A percentile compares a stretch with the other conserved stretches of the same genome.
Conservation (phyloP, 2,888 invertebrate genomes). For the Rotaria socialis region DNA sequence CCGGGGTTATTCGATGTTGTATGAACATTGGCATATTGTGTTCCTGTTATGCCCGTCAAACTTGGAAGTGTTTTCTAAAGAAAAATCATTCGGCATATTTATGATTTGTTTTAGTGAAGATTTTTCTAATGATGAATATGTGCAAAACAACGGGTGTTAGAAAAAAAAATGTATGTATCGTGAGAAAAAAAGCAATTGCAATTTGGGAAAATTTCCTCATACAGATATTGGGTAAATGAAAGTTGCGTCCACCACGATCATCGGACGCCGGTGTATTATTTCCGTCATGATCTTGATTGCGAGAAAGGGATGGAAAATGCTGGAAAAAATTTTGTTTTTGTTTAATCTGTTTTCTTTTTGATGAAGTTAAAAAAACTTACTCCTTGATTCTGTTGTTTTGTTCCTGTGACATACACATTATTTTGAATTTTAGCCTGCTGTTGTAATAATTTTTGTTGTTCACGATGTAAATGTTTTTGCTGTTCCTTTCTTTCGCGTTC, state of each 20-base stretch:
- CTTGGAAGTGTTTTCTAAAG: slow-evolving; percentile 21
- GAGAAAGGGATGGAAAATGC: slow-evolving; percentile 20
- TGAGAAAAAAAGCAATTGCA: neutral
- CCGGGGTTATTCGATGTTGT: neutral
- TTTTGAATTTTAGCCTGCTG: neutral
- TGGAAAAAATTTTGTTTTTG: neutral
- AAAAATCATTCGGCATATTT: no score
- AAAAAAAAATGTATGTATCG: neutral
- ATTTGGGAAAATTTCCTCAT: neutral
- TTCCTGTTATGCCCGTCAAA: slow-evolving; percentile 2
- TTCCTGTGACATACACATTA: neutral
- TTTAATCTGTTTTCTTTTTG: no score
- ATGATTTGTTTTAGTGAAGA: neutral
- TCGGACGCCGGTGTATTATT: slow-evolving; percentile 5
- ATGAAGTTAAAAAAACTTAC: neutral
- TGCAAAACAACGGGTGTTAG: neutral
- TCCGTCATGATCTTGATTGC: neutral
- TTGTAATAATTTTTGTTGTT: slow-evolving; percentile 17
- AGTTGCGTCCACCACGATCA: neutral
- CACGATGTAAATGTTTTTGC: neutral
- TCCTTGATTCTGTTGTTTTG: slow-evolving; percentile 1
- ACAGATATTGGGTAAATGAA: slow-evolving; percentile 15
- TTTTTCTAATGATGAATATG: no score
- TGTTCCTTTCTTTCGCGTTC: slow-evolving; percentile 43
- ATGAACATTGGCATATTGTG: neutral